Evolutionary conservation across 2,797 vertebrate genomes (phyloP), one percentile per base, ranked within the genome.

Genomic region (Synanceia verrucosa): DNA sequence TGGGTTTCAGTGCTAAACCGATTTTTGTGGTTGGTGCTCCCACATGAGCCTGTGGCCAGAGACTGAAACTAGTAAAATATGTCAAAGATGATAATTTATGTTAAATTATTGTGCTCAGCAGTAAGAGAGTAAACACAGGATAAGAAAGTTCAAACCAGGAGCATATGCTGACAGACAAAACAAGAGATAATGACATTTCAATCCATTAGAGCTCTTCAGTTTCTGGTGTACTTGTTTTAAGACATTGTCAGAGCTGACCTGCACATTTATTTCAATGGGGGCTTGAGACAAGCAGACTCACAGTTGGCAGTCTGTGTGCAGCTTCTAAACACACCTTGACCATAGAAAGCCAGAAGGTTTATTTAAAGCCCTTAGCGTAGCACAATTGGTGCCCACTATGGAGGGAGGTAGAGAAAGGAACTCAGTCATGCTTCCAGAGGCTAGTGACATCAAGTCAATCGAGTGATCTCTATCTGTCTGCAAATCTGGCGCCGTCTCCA

Each of bases 381-480:
- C 74, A 53, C 41, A 53, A 77, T 78, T 36, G 37, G 50, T 71
- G 64, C 78, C 81, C 37, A 16, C 52, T 73, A 37, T 61, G 52
- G 24, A 41, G n/a, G 60, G 46, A 63, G 59, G 55, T 70, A n/a
- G n/a, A n/a, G 68, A 71, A 85, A 83, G 59, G 62, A 70, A 52
- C 75, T 81, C 73, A 65, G 85, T 89, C 84, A 87, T 79, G 82
- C 85, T 78, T 86, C 48, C 78, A n/a, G n/a, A n/a, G n/a, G n/a
- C n/a, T n/a, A n/a, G n/a, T n/a, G n/a, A n/a, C n/a, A n/a, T n/a
- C 57, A 73, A 81, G 53, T 41, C 47, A 56, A 18, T 51, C 63
- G n/a, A 52, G 55, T 37, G 39, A n/a, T n/a, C n/a, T 56, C 48
- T 55, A 58, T 26, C 34, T 14, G 34, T 66, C 62, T 81, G 46